Percentiles rank a stretch among this genome's conserved stretches.
phyloP scores from a whole-genome alignment of 2,113 vertebrate genomes.

The Entelurus aequoreus region DNA sequence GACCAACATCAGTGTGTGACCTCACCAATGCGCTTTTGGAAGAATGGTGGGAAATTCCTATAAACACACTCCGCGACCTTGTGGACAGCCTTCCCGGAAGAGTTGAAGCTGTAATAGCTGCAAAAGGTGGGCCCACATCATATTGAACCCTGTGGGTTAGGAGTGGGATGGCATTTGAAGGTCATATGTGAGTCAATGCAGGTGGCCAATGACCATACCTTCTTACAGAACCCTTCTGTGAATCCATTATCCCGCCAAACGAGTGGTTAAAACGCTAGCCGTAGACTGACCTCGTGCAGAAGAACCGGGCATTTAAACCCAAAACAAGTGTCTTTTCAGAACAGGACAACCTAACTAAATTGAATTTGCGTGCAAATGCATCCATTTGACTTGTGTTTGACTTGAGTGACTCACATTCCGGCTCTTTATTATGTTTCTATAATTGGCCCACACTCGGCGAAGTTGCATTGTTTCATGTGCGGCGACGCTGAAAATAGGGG shows the following conservation, averaged over 20 bases:
- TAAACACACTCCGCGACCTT: no score
- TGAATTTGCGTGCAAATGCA: conserved; percentile 22
- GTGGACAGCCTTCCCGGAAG: no score
- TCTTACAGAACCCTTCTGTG: conserved; percentile 19
- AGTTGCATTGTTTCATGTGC: conserved; percentile 1
- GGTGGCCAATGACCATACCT: not conserved
- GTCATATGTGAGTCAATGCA: no score
- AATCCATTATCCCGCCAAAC: conserved; percentile 44
- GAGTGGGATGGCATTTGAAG: no score
- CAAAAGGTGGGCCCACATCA: no score
- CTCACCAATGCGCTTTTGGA: no score
- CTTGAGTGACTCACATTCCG: conserved; percentile 4
- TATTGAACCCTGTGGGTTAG: no score
- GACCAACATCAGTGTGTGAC: no score
- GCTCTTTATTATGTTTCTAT: conserved; percentile 1
- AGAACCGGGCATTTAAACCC: conserved; percentile 13
- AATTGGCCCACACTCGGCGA: conserved; percentile 6
- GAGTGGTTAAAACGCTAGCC: conserved; percentile 31
- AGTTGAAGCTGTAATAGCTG: no score
- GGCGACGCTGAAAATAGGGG: not conserved
- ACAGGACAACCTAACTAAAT: conserved; percentile 11
- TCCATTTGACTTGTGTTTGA: conserved; percentile 35
- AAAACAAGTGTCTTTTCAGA: conserved; percentile 12
- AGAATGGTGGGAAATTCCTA: no score
- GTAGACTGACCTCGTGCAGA: conserved; percentile 27